Evolutionary conservation across 1,140 invertebrate species (phyloP), one percentile per base, ranked within the genome.

Genomic region (Adoxophyes honmai): DNA sequence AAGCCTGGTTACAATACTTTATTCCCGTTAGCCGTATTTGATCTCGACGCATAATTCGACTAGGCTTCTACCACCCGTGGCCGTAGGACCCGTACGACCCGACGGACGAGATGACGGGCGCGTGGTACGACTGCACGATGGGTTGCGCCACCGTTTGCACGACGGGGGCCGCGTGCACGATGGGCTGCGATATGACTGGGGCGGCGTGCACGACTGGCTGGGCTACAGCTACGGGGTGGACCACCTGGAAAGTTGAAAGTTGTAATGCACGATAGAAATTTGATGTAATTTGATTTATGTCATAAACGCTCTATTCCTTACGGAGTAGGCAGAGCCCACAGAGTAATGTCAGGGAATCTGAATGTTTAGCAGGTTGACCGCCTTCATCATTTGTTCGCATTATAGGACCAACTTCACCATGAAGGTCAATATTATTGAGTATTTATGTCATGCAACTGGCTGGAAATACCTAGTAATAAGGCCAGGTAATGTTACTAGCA

Each of bases 31-130:
- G 13, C 15, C 13, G 28, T 18, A 3, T 28, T 28, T 74, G 79
- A 85, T 80, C 79, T 85, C 70, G 77, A 85, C 78, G 72, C 77
- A 63, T 70, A 64, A 64, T 13, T 9, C 15, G 4, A 39, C 4
- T 16, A 28, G 21, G 6, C 37, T 15, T 7, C 68, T 74, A 88
- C 83, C 86, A 88, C 3, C 86, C 86, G 56, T 88, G 84, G 34
- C 80, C 77, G 61, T 70, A 75, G 5, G 59, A 64, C 2, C 64
- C 66, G 55, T 71, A 72, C 5, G 64, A 67, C 9, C 64, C 64
- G 2, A 67, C 59, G 0, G 72, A 70, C 11, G 56, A 59, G 15
- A 39, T 51, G 10, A 64, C 56, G 4, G 73, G 75, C 8, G 73
- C 70, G 0, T 44, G 39, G 39, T 44, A 48, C 21, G 75, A 64